Percentiles rank a stretch among this genome's conserved stretches.
Conservation (phyloP, 2,113 vertebrate species). For the Nothocercus julius region DNA sequence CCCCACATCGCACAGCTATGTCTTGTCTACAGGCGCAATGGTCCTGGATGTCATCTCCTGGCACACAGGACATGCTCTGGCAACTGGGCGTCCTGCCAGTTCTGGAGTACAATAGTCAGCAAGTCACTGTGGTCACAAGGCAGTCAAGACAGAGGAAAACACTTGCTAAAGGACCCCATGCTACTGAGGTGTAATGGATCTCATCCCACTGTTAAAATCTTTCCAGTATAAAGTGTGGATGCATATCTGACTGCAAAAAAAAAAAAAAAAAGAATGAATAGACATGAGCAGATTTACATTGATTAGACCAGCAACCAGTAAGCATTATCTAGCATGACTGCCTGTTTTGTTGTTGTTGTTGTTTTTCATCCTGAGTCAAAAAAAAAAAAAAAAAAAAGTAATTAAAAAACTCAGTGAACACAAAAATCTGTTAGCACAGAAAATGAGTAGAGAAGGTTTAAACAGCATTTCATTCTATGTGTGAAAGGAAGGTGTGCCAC, state of each 20-base stretch:
- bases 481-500: neutral
- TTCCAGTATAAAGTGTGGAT: neutral
- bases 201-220: neutral
- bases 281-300: neutral
- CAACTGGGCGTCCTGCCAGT: neutral
- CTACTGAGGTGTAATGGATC: neutral
- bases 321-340: neutral
- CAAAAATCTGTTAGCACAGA: neutral
- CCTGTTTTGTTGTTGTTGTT: neutral
- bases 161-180: too few species aligned
- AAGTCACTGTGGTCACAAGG: neutral
- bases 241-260: neutral
- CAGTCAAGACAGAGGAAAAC: neutral
- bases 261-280: neutral
- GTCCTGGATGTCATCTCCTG: neutral
- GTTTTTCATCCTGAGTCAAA: neutral
- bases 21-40: neutral
- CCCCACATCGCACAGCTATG: neutral
- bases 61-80: rapidly evolving
- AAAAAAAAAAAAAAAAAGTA: neutral
- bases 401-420: neutral
- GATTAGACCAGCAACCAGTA: neutral
- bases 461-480: neutral
- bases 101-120: neutral
- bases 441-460: neutral